Evolutionary conservation across 1,140 invertebrate genomes (phyloP).

Genomic region (Drosophila fuyamai): DNA sequence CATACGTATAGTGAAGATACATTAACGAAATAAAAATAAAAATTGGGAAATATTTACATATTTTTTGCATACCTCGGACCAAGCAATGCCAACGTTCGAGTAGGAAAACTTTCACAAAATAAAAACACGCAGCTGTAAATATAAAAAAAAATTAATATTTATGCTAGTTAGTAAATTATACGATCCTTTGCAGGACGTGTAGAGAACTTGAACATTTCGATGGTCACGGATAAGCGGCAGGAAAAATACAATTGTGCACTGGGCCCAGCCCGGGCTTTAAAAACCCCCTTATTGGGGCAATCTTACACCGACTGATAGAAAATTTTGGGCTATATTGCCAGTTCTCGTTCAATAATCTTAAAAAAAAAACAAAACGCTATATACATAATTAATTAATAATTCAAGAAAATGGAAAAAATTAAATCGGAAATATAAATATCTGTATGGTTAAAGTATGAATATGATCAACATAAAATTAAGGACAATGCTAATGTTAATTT

Average conservation of each 20-base stretch:
- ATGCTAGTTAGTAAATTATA: constrained; percentile 56
- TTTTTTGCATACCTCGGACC: constrained; percentile 54
- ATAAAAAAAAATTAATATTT: constrained; percentile 20
- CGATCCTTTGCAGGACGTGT: constrained; percentile 49
- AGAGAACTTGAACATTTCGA: constrained; percentile 47
- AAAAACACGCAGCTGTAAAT: constrained; percentile 33
- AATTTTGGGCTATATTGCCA: constrained; percentile 63
- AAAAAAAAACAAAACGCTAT: constrained; percentile 19
- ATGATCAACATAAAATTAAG: constrained; percentile 41
- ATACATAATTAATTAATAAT: constrained; percentile 30
- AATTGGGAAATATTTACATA: constrained; percentile 37
- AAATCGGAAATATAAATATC: constrained; percentile 37
- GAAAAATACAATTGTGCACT: constrained; percentile 48
- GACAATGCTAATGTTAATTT: constrained; percentile 38
- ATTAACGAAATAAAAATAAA: constrained; percentile 15
- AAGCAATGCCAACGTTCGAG: constrained; percentile 40
- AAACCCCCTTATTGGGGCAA: constrained; percentile 55
- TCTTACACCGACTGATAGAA: constrained; percentile 72
- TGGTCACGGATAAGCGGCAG: constrained; percentile 51
- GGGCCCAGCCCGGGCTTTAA: constrained; percentile 51
- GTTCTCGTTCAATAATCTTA: constrained; percentile 65
- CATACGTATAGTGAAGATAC: constrained; percentile 10
- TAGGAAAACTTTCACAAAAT: constrained; percentile 16
- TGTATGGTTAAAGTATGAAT: constrained; percentile 40
- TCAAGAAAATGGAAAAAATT: constrained; percentile 13